Evolutionary conservation across 2,797 vertebrate genomes (phyloP).

Genomic region (Masticophis lateralis): DNA sequence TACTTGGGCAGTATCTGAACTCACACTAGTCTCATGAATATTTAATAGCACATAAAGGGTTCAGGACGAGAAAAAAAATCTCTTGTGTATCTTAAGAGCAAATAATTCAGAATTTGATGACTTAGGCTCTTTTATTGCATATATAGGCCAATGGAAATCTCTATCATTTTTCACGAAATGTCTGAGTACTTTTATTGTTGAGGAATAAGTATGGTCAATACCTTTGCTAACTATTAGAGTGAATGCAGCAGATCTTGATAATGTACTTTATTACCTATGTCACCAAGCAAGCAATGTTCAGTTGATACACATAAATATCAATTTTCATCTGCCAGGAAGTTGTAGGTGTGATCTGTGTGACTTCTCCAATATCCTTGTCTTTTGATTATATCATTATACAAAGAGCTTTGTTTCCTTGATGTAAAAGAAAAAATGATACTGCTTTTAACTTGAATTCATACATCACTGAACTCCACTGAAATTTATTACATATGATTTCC

Average conservation of each 20-base stretch:
- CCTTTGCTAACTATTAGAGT: slow-evolving; percentile 67
- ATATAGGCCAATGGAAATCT: slow-evolving; percentile 68
- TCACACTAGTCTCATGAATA: slow-evolving; percentile 68
- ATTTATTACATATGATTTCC: neutral
- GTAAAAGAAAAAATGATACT: slow-evolving; percentile 22
- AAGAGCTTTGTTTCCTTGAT: slow-evolving; percentile 34
- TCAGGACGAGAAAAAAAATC: slow-evolving; percentile 51
- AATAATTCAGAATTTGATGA: slow-evolving; percentile 73
- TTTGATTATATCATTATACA: slow-evolving; percentile 34
- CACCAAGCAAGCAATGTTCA: slow-evolving; percentile 56
- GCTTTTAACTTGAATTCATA: slow-evolving; percentile 9
- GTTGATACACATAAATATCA: slow-evolving; percentile 55
- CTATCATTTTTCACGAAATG: slow-evolving; percentile 73
- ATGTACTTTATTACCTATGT: slow-evolving; percentile 65
- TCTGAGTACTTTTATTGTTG: slow-evolving; percentile 64
- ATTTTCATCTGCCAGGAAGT: slow-evolving; percentile 54
- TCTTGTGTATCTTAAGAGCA: slow-evolving; percentile 67
- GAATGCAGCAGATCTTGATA: slow-evolving; percentile 62
- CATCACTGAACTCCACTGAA: neutral
- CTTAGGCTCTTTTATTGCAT: slow-evolving; percentile 62
- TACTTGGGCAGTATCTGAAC: slow-evolving; percentile 57
- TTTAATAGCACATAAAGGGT: slow-evolving; percentile 68
- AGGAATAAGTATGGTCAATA: slow-evolving; percentile 59
- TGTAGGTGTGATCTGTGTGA: slow-evolving; percentile 52
- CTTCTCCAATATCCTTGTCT: slow-evolving; percentile 57